Base-by-base conservation (phyloP, 2,797 vertebrate genomes). In the Psittacula echo region DNA sequence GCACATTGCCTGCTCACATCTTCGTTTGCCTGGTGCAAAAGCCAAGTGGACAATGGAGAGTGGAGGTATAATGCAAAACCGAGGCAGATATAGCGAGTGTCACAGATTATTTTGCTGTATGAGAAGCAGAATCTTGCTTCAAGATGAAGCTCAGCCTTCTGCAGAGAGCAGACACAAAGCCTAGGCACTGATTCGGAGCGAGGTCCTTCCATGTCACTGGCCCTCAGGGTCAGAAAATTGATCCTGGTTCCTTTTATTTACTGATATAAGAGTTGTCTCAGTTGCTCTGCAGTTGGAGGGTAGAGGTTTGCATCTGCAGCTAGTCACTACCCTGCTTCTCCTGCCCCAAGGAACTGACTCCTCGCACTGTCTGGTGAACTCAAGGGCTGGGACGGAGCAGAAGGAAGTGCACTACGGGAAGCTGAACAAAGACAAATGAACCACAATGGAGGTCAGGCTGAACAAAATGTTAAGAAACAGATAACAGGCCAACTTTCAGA, bases 21-120 rank as follows among this genome's bases (percentile, higher is more conserved):
- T 76, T n/a, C 64, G 2, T 19, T 23, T 9, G 24, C 66, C 39
- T 73, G 2, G 13, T 7, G 47, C 65, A 66, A 42, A 72, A 72
- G 18, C 73, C 58, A 34, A 13, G 3, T 1, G 11, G 8, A 11
- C 2, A 1, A 10, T 2, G 14, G 44, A 3, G 0, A 23, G 44
- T 1, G 14, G 30, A 62, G 19, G 10, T 4, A 10, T 4, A 30
- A 13, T 3, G 22, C 48, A 58, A 51, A 64, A 5, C 5, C 5
- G 29, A 15, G 15, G 21, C 47, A 72, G 39, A 7, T 1, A 17
- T 0, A 21, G 11, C 7, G 45, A 47, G 13, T 2, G 7, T 13
- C 42, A 22, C 30, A 10, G 24, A 29, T 21, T 9, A 12, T 29
- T 81, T n/a, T 70, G 15, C 48, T 11, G 32, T 11, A 13, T 8